Evolutionary conservation across 2,113 vertebrate genomes (phyloP).

Genomic region (Setophaga kirtlandii): DNA sequence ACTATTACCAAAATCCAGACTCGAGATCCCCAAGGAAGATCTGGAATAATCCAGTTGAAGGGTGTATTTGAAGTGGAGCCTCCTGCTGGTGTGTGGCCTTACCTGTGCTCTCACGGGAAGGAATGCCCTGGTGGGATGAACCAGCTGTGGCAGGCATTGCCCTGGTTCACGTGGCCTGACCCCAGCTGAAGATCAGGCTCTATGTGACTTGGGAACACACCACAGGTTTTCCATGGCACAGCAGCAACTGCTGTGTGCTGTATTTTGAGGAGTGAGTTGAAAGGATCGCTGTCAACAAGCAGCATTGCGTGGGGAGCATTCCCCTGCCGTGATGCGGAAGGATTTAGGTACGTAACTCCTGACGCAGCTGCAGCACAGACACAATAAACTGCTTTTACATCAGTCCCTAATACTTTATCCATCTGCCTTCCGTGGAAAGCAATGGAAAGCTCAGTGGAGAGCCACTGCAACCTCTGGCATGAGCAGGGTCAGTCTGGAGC

Average conservation of each 20-base stretch:
- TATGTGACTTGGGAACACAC: not conserved
- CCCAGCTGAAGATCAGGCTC: not conserved
- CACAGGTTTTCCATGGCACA: accelerated
- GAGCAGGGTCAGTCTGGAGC: not conserved
- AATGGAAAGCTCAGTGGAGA: not conserved
- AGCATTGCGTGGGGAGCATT: not conserved
- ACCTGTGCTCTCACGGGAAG: not conserved
- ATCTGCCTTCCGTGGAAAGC: not conserved
- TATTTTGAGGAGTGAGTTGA: not conserved
- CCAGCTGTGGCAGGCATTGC: accelerated
- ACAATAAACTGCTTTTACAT: not conserved
- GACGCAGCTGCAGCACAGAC: not conserved
- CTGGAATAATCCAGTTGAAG: not conserved
- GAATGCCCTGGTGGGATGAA: accelerated
- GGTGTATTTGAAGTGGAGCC: not conserved
- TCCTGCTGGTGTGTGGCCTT: accelerated
- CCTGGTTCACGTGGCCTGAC: not conserved
- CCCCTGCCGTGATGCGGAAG: not conserved
- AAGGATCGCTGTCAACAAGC: not conserved
- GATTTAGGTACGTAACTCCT: not conserved
- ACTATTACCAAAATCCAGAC: not conserved
- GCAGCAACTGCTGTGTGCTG: not conserved
- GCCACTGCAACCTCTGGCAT: not conserved
- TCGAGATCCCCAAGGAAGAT: not conserved
- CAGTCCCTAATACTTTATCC: not conserved